phyloP scores from a whole-genome alignment of 35 echinoderm and acorn worm genomes.

The Patiria miniata region DNA sequence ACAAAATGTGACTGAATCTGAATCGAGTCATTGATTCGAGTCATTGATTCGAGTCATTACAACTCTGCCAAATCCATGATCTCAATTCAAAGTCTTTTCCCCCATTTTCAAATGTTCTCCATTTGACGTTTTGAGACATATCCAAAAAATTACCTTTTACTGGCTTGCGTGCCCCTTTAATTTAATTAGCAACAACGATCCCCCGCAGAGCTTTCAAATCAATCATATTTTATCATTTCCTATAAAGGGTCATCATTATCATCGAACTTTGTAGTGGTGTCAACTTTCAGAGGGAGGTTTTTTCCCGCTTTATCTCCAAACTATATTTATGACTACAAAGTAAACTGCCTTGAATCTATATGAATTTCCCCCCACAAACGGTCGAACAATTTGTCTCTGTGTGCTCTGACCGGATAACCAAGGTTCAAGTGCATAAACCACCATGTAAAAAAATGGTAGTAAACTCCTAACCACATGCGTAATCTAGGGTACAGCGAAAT shows the following conservation, averaged over 20 bases:
- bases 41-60: too few relatives aligned
- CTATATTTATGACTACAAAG: neutral
- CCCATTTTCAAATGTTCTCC: too few relatives aligned
- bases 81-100: too few relatives aligned
- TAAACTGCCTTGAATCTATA: neutral
- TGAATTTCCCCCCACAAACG: neutral
- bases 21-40: too few relatives aligned
- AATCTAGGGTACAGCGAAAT: neutral
- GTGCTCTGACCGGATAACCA: conserved; percentile 25
- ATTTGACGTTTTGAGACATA: too few relatives aligned
- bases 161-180: too few relatives aligned
- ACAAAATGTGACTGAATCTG: too few relatives aligned
- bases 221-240: too few relatives aligned
- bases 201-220: too few relatives aligned
- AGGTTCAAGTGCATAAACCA: conserved; percentile 26
- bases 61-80: too few relatives aligned
- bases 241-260: neutral
- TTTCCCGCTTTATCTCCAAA: neutral
- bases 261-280: conserved; percentile 18
- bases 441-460: neutral
- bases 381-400: neutral
- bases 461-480: neutral
- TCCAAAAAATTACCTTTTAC: too few relatives aligned
- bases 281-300: neutral
- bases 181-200: too few relatives aligned